Conservation (phyloP, 2,113 vertebrate species). For the Seriola dumerili region DNA sequence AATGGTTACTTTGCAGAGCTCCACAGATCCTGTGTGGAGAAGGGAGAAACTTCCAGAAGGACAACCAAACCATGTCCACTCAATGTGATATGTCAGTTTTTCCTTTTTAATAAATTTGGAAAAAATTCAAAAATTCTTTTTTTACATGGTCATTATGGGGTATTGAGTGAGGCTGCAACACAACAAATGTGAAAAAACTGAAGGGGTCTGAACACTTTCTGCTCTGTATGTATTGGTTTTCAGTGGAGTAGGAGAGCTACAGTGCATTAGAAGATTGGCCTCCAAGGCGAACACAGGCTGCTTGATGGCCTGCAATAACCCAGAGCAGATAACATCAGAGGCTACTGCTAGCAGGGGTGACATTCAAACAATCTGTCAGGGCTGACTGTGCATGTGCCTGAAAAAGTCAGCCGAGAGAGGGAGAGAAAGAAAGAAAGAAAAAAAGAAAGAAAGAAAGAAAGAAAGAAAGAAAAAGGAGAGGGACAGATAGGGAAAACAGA, state of each 20-base stretch:
- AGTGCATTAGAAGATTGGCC: conserved; percentile 37
- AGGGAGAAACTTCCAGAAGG: no score
- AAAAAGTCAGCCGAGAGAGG: conserved; percentile 43
- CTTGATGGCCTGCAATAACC: conserved; percentile 70
- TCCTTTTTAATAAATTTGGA: no score
- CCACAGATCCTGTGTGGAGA: no score
- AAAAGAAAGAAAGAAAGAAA: background rate
- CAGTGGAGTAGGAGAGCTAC: conserved; percentile 24
- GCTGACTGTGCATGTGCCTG: conserved; percentile 71
- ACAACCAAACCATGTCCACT: no score
- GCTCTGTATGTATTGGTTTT: conserved; percentile 24
- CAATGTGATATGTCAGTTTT: no score
- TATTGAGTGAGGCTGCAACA: no score
- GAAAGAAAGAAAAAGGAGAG: background rate
- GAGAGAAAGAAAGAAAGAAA: background rate
- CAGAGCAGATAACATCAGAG: conserved; percentile 74
- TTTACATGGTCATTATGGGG: no score
- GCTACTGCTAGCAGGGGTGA: conserved; percentile 75
- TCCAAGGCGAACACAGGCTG: conserved; percentile 35
- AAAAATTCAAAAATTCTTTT: no score
- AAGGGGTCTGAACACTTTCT: no score
- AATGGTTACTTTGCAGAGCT: no score
- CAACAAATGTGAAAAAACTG: no score
- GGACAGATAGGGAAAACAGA: conserved; percentile 6
- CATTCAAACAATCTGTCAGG: conserved; percentile 83